Conservation (phyloP, 2,888 invertebrate species). For the Mactromeris polynyma region DNA sequence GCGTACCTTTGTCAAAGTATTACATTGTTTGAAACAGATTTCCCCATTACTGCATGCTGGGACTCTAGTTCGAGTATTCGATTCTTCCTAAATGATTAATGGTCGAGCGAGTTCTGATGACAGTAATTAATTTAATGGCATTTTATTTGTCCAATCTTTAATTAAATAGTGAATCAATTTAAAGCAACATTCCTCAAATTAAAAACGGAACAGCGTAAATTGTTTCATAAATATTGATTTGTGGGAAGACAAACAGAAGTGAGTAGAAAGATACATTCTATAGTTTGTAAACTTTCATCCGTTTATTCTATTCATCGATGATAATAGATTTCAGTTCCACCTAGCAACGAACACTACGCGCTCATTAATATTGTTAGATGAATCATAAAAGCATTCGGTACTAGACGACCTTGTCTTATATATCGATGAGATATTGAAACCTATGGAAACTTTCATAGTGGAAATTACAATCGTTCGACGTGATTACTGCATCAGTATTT, state of each 20-base stretch:
- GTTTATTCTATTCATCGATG: background rate
- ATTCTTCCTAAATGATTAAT: background rate
- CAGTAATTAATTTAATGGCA: conserved; percentile 33
- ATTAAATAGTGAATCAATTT: conserved; percentile 24
- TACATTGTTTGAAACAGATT: background rate
- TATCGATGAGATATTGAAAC: background rate
- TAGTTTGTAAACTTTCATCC: background rate
- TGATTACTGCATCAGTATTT: background rate
- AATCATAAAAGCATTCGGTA: background rate
- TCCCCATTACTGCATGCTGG: conserved; percentile 7
- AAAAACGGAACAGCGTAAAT: conserved; percentile 10
- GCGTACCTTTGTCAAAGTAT: background rate
- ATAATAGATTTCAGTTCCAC: background rate
- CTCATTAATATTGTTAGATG: background rate
- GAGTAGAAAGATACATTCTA: background rate
- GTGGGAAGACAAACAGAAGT: background rate
- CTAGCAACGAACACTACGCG: background rate
- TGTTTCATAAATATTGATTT: conserved; percentile 11
- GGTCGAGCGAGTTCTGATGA: background rate
- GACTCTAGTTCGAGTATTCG: background rate
- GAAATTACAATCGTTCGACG: background rate
- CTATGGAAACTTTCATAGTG: background rate
- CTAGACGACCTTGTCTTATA: background rate
- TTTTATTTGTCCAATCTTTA: conserved; percentile 29
- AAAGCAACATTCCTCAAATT: background rate